These are phyloP conservation scores for Proteles cristata DNA, from an alignment of 2,113 vertebrate genomes.

Conservation along the genomic window DNA sequence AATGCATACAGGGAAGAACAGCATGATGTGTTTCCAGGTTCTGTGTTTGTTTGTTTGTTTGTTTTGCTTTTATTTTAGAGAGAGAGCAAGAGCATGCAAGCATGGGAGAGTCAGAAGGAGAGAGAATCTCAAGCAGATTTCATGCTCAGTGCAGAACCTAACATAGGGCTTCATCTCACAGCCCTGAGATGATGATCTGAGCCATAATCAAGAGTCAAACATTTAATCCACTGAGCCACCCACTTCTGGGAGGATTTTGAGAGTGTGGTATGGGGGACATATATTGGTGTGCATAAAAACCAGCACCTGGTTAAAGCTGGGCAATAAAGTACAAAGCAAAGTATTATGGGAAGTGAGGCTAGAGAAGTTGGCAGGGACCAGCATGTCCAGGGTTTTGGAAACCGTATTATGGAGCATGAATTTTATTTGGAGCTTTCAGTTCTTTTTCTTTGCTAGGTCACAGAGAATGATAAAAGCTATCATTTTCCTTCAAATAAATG, in stretches of 20 bases:
- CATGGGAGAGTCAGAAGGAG: no score
- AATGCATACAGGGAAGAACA: neutral
- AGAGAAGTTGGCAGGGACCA: neutral
- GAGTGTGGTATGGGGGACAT: neutral
- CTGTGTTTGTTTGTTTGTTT: no score
- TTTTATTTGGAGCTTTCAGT: neutral
- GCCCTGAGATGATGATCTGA: no score
- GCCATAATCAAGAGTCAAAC: no score
- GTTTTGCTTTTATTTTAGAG: no score
- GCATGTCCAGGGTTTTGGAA: neutral
- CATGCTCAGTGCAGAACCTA: no score
- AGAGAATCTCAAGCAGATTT: no score
- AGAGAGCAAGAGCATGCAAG: no score
- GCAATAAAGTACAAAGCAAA: neutral
- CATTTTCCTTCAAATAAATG: neutral
- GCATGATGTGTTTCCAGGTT: neutral
- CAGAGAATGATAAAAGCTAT: neutral
- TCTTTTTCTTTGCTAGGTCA: neutral
- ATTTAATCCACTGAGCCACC: no score
- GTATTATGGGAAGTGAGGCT: fast-evolving
- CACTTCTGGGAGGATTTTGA: neutral
- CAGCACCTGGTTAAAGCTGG: neutral
- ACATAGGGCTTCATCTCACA: no score
- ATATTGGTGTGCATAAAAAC: neutral
- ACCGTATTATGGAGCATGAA: neutral